These are phyloP conservation scores for Oryctes rhinoceros DNA, from an alignment of 1,140 invertebrate species.

Conservation along the genomic window DNA sequence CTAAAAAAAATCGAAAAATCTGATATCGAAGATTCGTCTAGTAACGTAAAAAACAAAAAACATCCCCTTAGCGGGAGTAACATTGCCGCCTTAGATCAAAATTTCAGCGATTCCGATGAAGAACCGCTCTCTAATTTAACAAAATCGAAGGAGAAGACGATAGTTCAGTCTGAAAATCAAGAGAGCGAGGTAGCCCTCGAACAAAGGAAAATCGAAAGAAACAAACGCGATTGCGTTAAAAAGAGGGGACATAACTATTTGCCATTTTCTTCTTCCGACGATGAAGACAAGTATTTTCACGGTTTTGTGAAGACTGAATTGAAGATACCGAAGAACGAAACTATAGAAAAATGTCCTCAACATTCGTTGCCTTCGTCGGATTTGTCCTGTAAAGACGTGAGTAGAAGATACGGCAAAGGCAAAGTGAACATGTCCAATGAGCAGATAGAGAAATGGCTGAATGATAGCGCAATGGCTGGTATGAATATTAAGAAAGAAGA, in stretches of 20 bases:
- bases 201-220: conserved; percentile 46
- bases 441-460: conserved; percentile 77
- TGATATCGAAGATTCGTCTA: neutral
- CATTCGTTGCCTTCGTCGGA: conserved; percentile 48
- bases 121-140: conserved; percentile 66
- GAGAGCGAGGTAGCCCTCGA: conserved; percentile 55
- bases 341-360: conserved; percentile 24
- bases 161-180: conserved; percentile 49
- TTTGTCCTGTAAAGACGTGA: conserved; percentile 57
- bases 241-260: conserved; percentile 57
- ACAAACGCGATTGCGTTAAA: neutral
- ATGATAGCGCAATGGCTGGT: conserved; percentile 63
- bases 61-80: neutral
- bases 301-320: conserved; percentile 62
- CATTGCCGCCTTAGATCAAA: conserved; percentile 44
- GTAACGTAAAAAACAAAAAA: neutral
- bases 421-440: conserved; percentile 77
- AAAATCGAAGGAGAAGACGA: conserved; percentile 38
- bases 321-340: conserved; percentile 43
- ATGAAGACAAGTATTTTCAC: conserved; percentile 66
- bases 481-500: conserved; percentile 56
- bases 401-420: conserved; percentile 65
- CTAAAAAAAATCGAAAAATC: neutral
- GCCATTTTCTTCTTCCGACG: conserved; percentile 58
- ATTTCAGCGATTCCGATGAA: conserved; percentile 69